Evolutionary conservation across 2,797 vertebrate genomes (phyloP).

Genomic region (Phaenicophaeus curvirostris): DNA sequence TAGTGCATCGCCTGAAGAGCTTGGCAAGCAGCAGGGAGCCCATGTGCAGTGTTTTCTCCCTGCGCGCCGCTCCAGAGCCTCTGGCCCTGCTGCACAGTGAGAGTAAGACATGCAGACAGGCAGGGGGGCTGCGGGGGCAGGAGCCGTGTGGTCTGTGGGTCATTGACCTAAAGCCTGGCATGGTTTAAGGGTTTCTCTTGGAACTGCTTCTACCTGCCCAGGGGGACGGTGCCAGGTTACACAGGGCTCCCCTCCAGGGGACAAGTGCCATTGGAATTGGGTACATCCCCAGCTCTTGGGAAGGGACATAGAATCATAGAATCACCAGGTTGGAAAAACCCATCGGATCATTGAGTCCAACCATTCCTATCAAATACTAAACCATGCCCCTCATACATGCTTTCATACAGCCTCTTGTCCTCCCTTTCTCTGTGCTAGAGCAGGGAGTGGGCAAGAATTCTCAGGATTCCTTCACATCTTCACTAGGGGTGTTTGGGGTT

Average conservation of each 20-base stretch:
- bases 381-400: too few relatives aligned
- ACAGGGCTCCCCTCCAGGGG: not conserved
- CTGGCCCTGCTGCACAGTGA: not conserved
- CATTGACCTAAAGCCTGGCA: not conserved
- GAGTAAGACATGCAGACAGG: accelerated
- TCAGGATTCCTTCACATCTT: not conserved
- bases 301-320: too few relatives aligned
- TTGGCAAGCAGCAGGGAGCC: constrained; percentile 10
- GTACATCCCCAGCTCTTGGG: not conserved
- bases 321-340: too few relatives aligned
- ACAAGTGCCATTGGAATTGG: not conserved
- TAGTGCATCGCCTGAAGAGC: not conserved
- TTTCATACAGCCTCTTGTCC: not conserved
- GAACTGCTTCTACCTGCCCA: not conserved
- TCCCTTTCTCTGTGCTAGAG: not conserved
- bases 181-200: not conserved
- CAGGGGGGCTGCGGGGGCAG: accelerated
- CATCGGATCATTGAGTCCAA: too few relatives aligned
- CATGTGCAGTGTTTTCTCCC: not conserved
- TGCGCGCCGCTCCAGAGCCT: not conserved
- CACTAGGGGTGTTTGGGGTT: not conserved
- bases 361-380: too few relatives aligned
- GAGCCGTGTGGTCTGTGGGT: accelerated
- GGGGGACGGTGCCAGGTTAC: not conserved
- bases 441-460: not conserved